Percentiles rank a stretch among this genome's conserved stretches.
Conservation (phyloP, 2,113 vertebrate genomes). For the Dipodomys spectabilis region DNA sequence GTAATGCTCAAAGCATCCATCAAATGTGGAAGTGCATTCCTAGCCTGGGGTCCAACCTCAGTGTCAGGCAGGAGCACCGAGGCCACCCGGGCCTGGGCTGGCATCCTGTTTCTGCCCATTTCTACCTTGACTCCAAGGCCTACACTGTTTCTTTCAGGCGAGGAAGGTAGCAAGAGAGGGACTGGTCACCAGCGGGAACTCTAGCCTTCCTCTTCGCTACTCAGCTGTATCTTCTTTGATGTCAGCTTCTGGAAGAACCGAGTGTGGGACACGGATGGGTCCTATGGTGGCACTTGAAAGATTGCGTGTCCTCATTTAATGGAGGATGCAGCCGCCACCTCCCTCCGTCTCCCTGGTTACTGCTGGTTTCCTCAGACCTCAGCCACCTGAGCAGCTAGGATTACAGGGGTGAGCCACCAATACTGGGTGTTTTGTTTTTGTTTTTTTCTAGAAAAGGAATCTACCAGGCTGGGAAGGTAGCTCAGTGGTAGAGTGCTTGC, state of each 20-base stretch:
- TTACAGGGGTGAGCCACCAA: too few relatives aligned
- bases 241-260: too few relatives aligned
- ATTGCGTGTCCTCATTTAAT: not conserved
- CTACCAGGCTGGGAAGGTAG: too few relatives aligned
- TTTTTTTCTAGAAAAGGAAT: not conserved
- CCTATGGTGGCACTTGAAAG: not conserved
- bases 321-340: not conserved
- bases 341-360: not conserved
- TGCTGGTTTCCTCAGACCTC: too few relatives aligned
- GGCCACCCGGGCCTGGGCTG: not conserved
- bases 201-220: too few relatives aligned
- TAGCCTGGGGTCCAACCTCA: not conserved
- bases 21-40: not conserved
- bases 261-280: too few relatives aligned
- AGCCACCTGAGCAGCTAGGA: not conserved
- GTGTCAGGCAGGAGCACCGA: not conserved
- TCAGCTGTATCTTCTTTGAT: too few relatives aligned
- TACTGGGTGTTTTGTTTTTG: too few relatives aligned
- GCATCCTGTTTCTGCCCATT: not conserved
- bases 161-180: not conserved
- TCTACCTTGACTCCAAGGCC: not conserved
- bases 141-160: not conserved
- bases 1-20: not conserved
- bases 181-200: not conserved
- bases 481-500: too few relatives aligned